Conservation (phyloP, 2,797 vertebrate species). For the Onychomys leucogaster region DNA sequence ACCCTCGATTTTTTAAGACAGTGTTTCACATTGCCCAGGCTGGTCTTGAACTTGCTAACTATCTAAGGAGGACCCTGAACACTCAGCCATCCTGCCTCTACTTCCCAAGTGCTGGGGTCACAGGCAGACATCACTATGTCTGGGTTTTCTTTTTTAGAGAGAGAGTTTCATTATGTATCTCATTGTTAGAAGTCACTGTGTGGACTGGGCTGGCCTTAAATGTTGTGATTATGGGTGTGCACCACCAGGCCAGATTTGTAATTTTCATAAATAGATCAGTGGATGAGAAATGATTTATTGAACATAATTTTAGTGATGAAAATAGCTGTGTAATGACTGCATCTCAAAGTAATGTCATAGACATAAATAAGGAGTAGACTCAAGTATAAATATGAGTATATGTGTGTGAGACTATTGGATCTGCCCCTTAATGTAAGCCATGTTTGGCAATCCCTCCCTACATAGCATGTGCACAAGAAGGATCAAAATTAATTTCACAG, state of each 20-base stretch:
- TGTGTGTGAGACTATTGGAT: not conserved
- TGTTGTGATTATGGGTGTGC: not conserved
- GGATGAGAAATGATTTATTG: conserved; percentile 24
- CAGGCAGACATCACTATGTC: not conserved
- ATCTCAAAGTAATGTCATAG: conserved; percentile 17
- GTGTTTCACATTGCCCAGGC: not conserved
- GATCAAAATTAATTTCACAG: not conserved
- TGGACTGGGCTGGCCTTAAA: not conserved
- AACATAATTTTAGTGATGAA: not conserved
- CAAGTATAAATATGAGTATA: not conserved
- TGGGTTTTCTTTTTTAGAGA: not conserved
- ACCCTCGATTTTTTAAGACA: not conserved
- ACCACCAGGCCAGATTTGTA: not conserved
- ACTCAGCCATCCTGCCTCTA: not conserved
- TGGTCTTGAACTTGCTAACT: not conserved
- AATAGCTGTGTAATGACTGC: not conserved
- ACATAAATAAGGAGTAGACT: not conserved
- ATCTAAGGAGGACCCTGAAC: not conserved
- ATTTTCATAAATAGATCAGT: not conserved
- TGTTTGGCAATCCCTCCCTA: not conserved
- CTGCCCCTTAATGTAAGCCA: not conserved
- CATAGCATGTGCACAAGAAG: not conserved
- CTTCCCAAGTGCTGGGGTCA: not conserved
- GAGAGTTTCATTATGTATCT: not conserved
- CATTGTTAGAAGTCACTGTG: not conserved